Evolutionary conservation across 2,797 vertebrate genomes (phyloP).

Genomic region (Acipenser ruthenus): DNA sequence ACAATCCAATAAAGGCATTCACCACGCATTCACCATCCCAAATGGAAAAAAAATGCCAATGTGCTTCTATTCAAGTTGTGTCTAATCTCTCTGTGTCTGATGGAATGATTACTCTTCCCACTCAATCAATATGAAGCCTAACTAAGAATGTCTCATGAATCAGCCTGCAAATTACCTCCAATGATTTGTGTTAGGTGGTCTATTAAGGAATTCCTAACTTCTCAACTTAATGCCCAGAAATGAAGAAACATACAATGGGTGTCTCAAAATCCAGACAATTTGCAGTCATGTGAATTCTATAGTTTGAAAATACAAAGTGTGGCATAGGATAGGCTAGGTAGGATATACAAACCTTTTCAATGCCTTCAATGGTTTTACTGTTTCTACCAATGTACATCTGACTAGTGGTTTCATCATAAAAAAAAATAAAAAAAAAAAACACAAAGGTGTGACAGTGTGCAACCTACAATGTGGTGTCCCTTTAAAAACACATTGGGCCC

Average conservation of each 20-base stretch:
- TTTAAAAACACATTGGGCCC: too few relatives aligned
- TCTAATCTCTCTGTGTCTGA: conserved; percentile 13
- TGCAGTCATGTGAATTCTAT: not conserved
- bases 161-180: conserved; percentile 42
- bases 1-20: too few relatives aligned
- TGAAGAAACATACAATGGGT: conserved; percentile 30
- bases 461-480: too few relatives aligned
- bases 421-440: too few relatives aligned
- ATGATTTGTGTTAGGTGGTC: conserved; percentile 42
- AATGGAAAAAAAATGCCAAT: conserved; percentile 8
- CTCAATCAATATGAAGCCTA: conserved; percentile 41
- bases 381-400: too few relatives aligned
- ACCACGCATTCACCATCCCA: too few relatives aligned
- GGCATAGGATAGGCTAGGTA: too few relatives aligned
- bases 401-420: too few relatives aligned
- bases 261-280: conserved; percentile 9
- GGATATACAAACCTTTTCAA: too few relatives aligned
- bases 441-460: too few relatives aligned
- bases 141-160: conserved; percentile 26
- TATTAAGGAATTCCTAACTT: conserved; percentile 40
- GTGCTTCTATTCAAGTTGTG: conserved; percentile 1
- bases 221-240: conserved; percentile 36
- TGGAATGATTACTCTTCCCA: conserved; percentile 16
- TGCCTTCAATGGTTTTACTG: too few relatives aligned
- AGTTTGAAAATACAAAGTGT: too few relatives aligned